Base-by-base conservation (phyloP, 2,888 invertebrate species). In the Harpalus rubripes region DNA sequence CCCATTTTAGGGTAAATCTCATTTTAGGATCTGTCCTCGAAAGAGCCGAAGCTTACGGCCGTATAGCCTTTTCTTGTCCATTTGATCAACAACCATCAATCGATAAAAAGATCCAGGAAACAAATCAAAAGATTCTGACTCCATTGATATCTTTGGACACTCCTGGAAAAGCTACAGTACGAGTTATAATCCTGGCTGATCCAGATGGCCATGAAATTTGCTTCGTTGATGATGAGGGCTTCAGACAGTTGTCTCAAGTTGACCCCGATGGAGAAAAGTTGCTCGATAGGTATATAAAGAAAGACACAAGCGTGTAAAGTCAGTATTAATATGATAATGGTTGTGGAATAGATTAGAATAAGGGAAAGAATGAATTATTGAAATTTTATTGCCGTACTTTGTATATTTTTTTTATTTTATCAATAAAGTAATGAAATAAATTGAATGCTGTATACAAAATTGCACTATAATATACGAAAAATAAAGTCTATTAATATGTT, bases 201-300 rank as follows among this genome's bases (percentile, higher is more conserved):
- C 99, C 99, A 0, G 98, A 99, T 92, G 97, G 95, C 0, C 99
- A 99, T 91, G 99, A 99, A 93, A 99, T 99, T 87, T 99, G 99
- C 91, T 99, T 99, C 91, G 99, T 99, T 5, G 99, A 98, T 86
- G 98, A 98, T 88, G 98, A 98, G 92, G 98, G 96, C 56, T 99
- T 98, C 92, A 92, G 95, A 6, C 93, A 98, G 88, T 92, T 99
- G 58, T 98, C 98, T 0, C 93, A 96, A 88, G 94, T 97, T 2
- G 99, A 99, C 90, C 95, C 96, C 0, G 93, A 95, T 81, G 96
- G 96, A 74, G 96, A 98, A 87, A 92, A 93, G n/a, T 93, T 95
- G 61, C 92, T 99, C 32, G 94, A 96, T 88, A 94, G 95, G 90
- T 96, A 93, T 88, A 96, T 98, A 86, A 92, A 92, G 86, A 93